Conservation (phyloP, 2,888 invertebrate species). For the Drosophila flavopinicola region DNA sequence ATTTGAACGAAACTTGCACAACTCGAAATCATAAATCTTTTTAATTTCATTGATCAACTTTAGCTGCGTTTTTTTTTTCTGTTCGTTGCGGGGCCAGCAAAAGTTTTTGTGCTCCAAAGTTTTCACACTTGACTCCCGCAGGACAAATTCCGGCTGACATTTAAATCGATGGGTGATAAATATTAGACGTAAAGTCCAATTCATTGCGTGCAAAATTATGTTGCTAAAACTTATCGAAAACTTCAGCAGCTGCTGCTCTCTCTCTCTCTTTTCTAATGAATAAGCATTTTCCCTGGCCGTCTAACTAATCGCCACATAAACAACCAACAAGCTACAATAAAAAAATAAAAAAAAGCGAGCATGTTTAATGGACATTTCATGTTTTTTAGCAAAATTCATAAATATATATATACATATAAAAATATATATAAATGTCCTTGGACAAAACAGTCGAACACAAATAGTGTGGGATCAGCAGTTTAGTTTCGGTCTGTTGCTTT, state of each 20-base stretch:
- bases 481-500: constrained; percentile 28
- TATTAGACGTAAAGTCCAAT: constrained; percentile 63
- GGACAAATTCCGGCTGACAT: constrained; percentile 70
- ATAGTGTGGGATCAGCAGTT: constrained; percentile 26
- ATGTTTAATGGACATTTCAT: constrained; percentile 66
- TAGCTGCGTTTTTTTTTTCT: constrained; percentile 18
- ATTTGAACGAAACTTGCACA: constrained; percentile 57
- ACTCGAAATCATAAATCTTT: constrained; percentile 76
- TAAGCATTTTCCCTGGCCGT: constrained; percentile 49
- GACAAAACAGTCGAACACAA: constrained; percentile 13
- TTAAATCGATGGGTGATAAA: constrained; percentile 78
- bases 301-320: constrained; percentile 52
- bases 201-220: constrained; percentile 69
- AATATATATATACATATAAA: not conserved
- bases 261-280: constrained; percentile 48
- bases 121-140: constrained; percentile 74
- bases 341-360: constrained; percentile 27
- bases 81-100: constrained; percentile 3
- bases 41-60: constrained; percentile 80
- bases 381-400: constrained; percentile 34
- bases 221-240: constrained; percentile 52
- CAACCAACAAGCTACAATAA: constrained; percentile 27
- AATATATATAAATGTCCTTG: constrained; percentile 14
- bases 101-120: constrained; percentile 58
- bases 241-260: constrained; percentile 24